Evolutionary conservation across 1,140 invertebrate genomes (phyloP).

Genomic region (Calephelis nemesis): DNA sequence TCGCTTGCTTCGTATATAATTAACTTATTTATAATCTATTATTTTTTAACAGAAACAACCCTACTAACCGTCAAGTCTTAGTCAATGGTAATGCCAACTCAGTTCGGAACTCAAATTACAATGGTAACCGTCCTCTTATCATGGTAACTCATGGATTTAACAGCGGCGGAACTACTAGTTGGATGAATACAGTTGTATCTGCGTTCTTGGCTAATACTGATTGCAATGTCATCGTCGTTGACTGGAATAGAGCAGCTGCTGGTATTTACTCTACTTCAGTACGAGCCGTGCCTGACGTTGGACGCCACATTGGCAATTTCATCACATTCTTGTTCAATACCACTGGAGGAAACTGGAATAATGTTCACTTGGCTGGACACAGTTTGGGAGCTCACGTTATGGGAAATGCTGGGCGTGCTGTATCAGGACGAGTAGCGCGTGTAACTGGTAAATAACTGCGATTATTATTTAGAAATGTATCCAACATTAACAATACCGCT

Average conservation of each 20-base stretch:
- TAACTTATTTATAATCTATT: background rate
- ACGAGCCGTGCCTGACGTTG: conserved; percentile 6
- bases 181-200: conserved; percentile 1
- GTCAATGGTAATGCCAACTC: too few relatives aligned
- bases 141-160: conserved; percentile 13
- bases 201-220: conserved; percentile 9
- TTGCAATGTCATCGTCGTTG: conserved; percentile 15
- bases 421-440: too few relatives aligned
- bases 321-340: background rate
- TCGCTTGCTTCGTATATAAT: too few relatives aligned
- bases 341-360: too few relatives aligned
- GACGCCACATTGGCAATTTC: conserved; percentile 13
- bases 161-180: conserved; percentile 8
- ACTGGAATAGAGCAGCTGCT: conserved; percentile 13
- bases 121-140: conserved; percentile 6
- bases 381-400: too few relatives aligned
- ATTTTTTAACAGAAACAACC: conserved; percentile 7
- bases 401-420: background rate
- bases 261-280: background rate
- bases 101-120: background rate
- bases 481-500: too few relatives aligned
- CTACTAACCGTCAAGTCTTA: conserved; percentile 15
- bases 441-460: too few relatives aligned
- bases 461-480: too few relatives aligned
- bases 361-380: too few relatives aligned